A percentile compares a stretch with the other conserved stretches of the same genome.
Evolutionary conservation across 2,113 vertebrate genomes (phyloP).

Genomic region (Mobula hypostoma): DNA sequence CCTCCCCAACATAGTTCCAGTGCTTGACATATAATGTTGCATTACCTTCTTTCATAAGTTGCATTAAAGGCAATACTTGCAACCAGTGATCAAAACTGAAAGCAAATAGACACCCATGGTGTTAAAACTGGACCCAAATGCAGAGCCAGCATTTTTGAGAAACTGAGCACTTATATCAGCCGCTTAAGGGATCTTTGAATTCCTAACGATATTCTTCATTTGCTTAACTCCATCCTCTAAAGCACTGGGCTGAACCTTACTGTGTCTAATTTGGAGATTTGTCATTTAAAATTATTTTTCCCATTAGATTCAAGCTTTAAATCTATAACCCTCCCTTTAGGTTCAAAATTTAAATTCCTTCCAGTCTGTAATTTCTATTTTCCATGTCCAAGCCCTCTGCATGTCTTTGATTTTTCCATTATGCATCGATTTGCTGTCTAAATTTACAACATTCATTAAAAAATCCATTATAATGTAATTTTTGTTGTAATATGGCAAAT

Average conservation of each 20-base stretch:
- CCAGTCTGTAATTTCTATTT: neutral
- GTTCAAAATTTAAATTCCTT: neutral
- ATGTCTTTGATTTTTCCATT: slow-evolving; percentile 9
- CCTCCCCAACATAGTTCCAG: too few species aligned
- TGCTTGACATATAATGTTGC: too few species aligned
- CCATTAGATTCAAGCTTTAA: neutral
- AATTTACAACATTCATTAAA: slow-evolving; percentile 18
- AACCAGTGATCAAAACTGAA: too few species aligned
- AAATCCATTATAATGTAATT: slow-evolving; percentile 16
- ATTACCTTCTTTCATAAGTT: too few species aligned
- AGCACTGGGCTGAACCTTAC: neutral
- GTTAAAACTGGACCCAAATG: too few species aligned
- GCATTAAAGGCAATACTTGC: too few species aligned
- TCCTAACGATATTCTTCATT: neutral
- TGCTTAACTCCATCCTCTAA: neutral
- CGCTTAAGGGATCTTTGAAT: neutral
- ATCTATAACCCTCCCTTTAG: neutral
- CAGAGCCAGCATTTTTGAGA: neutral
- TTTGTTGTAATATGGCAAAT: slow-evolving; percentile 11
- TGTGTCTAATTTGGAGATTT: neutral
- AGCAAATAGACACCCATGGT: too few species aligned
- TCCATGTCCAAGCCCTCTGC: neutral
- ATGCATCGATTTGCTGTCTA: neutral
- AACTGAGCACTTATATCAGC: neutral
- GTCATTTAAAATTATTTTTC: neutral